These are phyloP conservation scores for Gryllus longicercus DNA, from an alignment of 2,888 invertebrate genomes.

Conservation along the genomic window DNA sequence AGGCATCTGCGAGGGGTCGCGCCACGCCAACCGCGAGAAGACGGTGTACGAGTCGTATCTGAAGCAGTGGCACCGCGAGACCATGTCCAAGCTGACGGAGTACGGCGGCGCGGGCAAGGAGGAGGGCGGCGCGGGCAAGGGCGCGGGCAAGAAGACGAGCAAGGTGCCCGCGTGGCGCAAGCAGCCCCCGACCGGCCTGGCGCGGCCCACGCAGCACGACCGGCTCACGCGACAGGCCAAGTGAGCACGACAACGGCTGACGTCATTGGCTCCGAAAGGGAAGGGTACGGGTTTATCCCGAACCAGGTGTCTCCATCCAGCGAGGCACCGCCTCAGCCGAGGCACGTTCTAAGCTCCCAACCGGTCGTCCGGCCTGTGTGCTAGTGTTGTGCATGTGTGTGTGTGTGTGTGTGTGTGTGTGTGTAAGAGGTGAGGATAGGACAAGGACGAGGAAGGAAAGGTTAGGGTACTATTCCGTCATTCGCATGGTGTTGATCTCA, in stretches of 20 bases:
- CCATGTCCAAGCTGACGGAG: neutral
- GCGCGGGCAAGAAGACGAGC: neutral
- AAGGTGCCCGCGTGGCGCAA: neutral
- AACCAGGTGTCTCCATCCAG: too few relatives aligned
- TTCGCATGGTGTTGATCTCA: too few relatives aligned
- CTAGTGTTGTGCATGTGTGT: too few relatives aligned
- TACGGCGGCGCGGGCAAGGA: neutral
- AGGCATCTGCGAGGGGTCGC: neutral
- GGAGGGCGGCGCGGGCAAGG: neutral
- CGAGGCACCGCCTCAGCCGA: too few relatives aligned
- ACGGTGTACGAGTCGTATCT: neutral
- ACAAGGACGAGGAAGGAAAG: too few relatives aligned
- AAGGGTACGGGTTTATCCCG: too few relatives aligned
- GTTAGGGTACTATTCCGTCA: too few relatives aligned
- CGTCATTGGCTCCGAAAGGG: too few relatives aligned
- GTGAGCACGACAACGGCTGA: neutral
- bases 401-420: too few relatives aligned
- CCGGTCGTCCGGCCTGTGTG: too few relatives aligned
- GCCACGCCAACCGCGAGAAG: neutral
- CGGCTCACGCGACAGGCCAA: neutral
- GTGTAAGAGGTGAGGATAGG: too few relatives aligned
- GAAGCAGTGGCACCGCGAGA: neutral
- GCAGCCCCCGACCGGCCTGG: neutral
- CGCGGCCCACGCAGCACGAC: neutral
- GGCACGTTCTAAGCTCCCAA: too few relatives aligned